Conservation (phyloP, 2,113 vertebrate genomes). For the Siphamia tubifer region DNA sequence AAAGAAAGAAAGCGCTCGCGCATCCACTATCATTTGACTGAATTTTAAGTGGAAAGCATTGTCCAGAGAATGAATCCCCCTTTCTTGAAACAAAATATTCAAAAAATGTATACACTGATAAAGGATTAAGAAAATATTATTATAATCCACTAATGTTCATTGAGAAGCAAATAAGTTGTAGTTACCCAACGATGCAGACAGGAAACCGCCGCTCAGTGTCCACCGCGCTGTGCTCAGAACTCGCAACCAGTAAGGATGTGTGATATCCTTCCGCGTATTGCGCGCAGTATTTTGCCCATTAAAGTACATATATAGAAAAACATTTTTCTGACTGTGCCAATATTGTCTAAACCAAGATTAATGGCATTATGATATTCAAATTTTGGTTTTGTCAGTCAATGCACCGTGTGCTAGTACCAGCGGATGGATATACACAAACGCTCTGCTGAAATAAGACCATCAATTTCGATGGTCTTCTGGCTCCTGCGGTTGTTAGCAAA, state of each 20-base stretch:
- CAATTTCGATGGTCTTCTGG: slow-evolving; percentile 78
- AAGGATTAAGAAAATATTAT: not conserved
- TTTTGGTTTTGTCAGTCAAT: not conserved
- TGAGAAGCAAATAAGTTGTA: slow-evolving; percentile 17
- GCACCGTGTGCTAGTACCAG: slow-evolving; percentile 39
- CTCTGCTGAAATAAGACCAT: slow-evolving; percentile 73
- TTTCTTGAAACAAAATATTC: not conserved
- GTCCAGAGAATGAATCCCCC: accelerated
- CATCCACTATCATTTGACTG: not conserved
- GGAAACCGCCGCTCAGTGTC: slow-evolving; percentile 54
- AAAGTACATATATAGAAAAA: accelerated
- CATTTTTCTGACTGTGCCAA: accelerated
- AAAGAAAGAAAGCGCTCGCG: slow-evolving; percentile 66
- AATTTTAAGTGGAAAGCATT: not conserved
- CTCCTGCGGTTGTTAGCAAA: not conserved
- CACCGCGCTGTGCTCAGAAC: slow-evolving; percentile 44
- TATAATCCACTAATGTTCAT: not conserved
- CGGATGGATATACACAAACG: slow-evolving; percentile 59
- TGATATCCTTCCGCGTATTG: slow-evolving; percentile 44
- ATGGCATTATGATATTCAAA: accelerated
- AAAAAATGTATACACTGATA: accelerated
- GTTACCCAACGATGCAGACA: slow-evolving; percentile 63
- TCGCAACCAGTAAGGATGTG: not conserved
- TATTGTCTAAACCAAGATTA: accelerated
- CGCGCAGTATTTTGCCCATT: accelerated